Conservation (phyloP, 2,797 vertebrate genomes). For the Amblyraja radiata region DNA sequence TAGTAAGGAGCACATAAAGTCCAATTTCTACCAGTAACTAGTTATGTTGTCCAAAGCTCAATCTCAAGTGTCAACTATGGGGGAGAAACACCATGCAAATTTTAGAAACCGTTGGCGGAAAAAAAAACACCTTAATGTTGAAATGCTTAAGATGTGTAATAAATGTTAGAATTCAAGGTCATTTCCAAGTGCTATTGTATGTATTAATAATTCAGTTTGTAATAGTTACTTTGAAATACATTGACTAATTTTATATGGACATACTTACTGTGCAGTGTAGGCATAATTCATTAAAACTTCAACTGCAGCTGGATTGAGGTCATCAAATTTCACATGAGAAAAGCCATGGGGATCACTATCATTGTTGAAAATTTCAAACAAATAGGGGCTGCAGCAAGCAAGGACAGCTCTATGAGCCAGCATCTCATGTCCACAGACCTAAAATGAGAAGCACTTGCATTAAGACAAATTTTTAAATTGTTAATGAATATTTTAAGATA, state of each 20-base stretch:
- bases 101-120: no score
- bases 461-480: no score
- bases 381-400: constrained; percentile 95
- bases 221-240: background rate
- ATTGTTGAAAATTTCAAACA: constrained; percentile 97
- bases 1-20: no score
- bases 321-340: constrained; percentile 93
- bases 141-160: no score
- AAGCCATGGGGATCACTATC: constrained; percentile 84
- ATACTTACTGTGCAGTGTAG: constrained; percentile 93
- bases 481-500: background rate
- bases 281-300: constrained; percentile 95
- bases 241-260: constrained; percentile 24
- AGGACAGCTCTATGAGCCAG: constrained; percentile 92
- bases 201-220: constrained; percentile 37
- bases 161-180: constrained; percentile 28
- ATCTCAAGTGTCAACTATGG: no score
- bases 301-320: constrained; percentile 91
- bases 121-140: no score
- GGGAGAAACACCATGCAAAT: no score
- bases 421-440: constrained; percentile 96
- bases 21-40: no score
- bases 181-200: constrained; percentile 20
- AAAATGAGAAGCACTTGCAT: constrained; percentile 11
- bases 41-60: no score